Base-by-base conservation (phyloP, 2,888 invertebrate genomes). In the Leucophora obtusa region DNA sequence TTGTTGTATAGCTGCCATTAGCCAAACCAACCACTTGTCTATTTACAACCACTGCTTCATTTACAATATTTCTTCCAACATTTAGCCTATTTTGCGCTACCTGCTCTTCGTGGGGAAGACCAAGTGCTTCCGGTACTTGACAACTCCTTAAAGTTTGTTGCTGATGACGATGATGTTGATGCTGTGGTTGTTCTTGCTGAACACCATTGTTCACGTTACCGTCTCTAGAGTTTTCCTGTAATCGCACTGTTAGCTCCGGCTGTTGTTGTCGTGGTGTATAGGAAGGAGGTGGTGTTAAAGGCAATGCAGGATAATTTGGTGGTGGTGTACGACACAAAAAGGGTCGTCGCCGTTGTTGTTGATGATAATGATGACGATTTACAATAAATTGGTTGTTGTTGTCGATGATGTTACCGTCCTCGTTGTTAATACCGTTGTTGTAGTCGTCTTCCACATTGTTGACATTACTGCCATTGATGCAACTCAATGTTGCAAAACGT, bases 211-310 rank as follows among this genome's bases (percentile, higher is more conserved):
- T 83, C 58, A 71, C 72, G 56, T 79, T 84, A 63, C 56, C 33
- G 54, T 66, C 68, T 75, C 63, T 72, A 43, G 58, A 65, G 75
- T 59, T 79, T 75, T 82, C 72, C 60, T 69, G 63, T 15, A 85
- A 80, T 35, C 85, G 84, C 85, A 83, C 10, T 85, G 83, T 69
- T 84, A 86, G 68, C 28, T 58, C 84, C 83, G 77, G 84, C 83
- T 79, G 83, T 58, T 59, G 82, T 38, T 85, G 74, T 63, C 86
- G 86, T 10, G 80, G 68, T 63, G 89, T 85, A 71, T 89, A 89
- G 35, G 88, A 84, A 54, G 89, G 89, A 17, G 90, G 90, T 38
- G 90, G 90, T 28, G 90, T 89, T 33, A 86, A 77, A 9, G 89
- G 87, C 82, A 86, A 72, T 2, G 85, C 86, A 33, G 86, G 84